Evolutionary conservation across 2,113 vertebrate species (phyloP), one percentile per base, ranked within the genome.

Genomic region (Callipepla squamata): DNA sequence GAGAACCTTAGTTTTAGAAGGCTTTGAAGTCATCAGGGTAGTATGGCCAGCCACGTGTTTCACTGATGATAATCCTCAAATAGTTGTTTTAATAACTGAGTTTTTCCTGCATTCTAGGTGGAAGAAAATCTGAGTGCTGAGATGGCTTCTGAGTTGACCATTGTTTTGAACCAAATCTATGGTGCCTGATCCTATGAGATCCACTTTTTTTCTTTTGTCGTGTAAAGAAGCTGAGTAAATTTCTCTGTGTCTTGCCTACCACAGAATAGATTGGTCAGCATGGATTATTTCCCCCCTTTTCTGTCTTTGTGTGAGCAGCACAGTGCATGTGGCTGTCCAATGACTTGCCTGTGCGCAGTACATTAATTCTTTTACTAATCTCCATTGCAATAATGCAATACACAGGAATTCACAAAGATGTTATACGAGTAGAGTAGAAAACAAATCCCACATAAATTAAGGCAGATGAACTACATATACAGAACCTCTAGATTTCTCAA

Each of bases 281-380:
- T n/a, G 28, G 57, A 11, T 75, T 80, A 42, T 13, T 44, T 89
- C 21, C 21, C 3, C 4, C 2, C 11, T 58, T 88, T 32, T 82
- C 21, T 85, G n/a, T 83, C 45, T 16, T 59, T 70, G 16, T 10
- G 9, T 44, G 45, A 72, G 72, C 34, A 93, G 32, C 26, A 36
- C 0, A 1, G 6, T 58, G 9, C 19, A 7, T 14, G 22, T 1
- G 1, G 38, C 55, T 85, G 22, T 90, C 16, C 72, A 57, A 15
- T 73, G n/a, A 85, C 59, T 36, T 76, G 36, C 42, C 10, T 66
- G 19, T 0, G 0, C 34, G 25, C 25, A 25, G 22, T 19, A 30
- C 48, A 36, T 36, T 62, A 40, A 85, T 76, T 81, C 32, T 55
- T 94, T 58, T 81, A 40, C 61, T 93, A 62, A 55, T 80, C 25